Conservation (phyloP, 2,113 vertebrate species). For the Cyprinodon tularosa region DNA sequence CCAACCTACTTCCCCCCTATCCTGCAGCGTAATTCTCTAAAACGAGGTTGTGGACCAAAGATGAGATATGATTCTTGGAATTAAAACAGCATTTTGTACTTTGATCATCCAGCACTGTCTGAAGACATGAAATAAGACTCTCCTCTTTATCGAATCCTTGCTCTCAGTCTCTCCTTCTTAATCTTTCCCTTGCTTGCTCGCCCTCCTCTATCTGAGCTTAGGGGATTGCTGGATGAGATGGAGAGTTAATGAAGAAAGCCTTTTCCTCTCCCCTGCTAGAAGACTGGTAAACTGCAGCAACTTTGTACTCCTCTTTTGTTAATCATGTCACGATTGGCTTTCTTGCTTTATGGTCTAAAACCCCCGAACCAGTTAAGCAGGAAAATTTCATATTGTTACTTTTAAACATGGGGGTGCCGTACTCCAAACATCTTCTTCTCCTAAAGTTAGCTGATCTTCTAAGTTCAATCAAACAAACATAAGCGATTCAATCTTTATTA, state of each 20-base stretch:
- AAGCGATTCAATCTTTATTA: constrained; percentile 17
- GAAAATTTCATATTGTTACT: constrained; percentile 56
- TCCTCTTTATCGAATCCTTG: constrained; percentile 63
- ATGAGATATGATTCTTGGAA: constrained; percentile 77
- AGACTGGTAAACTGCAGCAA: constrained; percentile 55
- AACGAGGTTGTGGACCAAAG: constrained; percentile 75
- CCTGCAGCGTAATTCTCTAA: constrained; percentile 66
- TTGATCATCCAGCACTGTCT: constrained; percentile 71
- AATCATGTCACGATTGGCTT: constrained; percentile 52
- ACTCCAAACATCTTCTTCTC: constrained; percentile 19
- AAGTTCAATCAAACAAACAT: neutral
- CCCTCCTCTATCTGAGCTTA: constrained; percentile 55
- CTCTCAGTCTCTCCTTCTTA: constrained; percentile 55
- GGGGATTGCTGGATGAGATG: constrained; percentile 63
- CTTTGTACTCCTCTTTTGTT: constrained; percentile 55
- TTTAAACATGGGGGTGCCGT: constrained; percentile 27
- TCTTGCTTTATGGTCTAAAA: constrained; percentile 43
- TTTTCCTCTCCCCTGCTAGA: constrained; percentile 36
- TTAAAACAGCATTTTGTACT: constrained; percentile 78
- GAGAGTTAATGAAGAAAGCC: constrained; percentile 71
- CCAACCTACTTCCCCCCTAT: constrained; percentile 24
- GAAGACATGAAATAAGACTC: constrained; percentile 66
- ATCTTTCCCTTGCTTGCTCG: constrained; percentile 54
- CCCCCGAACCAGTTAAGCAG: constrained; percentile 47
- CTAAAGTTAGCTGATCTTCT: neutral